These are phyloP conservation scores for Tricholauxania praeusta DNA, from an alignment of 2,888 invertebrate species.

Conservation along the genomic window DNA sequence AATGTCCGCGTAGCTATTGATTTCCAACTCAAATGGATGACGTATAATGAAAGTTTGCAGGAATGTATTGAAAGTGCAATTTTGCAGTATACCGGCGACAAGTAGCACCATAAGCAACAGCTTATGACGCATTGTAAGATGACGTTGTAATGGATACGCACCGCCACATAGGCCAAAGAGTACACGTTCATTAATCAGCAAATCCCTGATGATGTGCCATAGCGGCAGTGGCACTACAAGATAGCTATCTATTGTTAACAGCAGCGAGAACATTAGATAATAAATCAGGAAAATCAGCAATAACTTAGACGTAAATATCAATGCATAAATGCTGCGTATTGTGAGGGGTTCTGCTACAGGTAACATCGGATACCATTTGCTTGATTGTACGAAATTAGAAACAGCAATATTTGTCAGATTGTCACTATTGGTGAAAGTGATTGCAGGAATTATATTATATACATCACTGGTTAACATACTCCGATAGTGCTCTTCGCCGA, in stretches of 20 bases:
- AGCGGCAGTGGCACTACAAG: no score
- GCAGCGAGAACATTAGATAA: no score
- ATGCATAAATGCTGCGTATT: no score
- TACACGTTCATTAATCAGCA: background rate
- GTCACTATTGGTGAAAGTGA: conserved; percentile 15
- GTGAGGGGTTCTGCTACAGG: background rate
- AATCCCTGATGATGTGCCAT: no score
- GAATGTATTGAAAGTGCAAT: background rate
- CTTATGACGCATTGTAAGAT: no score
- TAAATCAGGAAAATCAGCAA: no score
- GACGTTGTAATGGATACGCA: background rate
- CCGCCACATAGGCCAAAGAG: background rate
- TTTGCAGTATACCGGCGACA: background rate
- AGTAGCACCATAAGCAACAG: no score
- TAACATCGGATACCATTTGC: conserved; percentile 36
- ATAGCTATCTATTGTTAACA: no score
- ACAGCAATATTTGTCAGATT: conserved; percentile 6
- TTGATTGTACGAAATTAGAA: conserved; percentile 31
- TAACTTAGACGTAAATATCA: no score
- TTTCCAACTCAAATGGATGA: background rate
- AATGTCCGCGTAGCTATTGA: background rate
- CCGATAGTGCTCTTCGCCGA: no score
- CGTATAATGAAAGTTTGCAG: conserved; percentile 1
- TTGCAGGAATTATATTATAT: background rate
- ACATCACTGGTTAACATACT: no score